Evolutionary conservation across 2,888 invertebrate genomes (phyloP).

Genomic region (Ochropleura plecta): DNA sequence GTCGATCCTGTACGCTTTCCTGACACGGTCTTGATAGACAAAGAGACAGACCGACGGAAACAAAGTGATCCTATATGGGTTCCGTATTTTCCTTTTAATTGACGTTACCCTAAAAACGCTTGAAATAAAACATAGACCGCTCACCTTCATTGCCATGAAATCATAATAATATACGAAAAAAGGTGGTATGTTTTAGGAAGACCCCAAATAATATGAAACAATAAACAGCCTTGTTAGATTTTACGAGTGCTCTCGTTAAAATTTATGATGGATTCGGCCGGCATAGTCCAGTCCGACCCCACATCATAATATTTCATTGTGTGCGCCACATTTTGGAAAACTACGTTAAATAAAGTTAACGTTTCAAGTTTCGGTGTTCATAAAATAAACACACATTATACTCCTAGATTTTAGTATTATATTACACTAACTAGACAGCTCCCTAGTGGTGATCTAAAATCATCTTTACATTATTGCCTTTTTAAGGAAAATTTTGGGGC

Average conservation of each 20-base stretch:
- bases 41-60: no score
- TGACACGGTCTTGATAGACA: no score
- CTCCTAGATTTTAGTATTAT: not conserved
- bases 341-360: not conserved
- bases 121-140: not conserved
- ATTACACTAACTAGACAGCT: not conserved
- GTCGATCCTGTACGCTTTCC: no score
- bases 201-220: conserved; percentile 28
- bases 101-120: no score
- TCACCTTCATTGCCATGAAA: not conserved
- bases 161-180: conserved; percentile 1
- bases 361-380: conserved; percentile 9
- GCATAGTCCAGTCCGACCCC: conserved; percentile 11
- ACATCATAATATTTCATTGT: conserved; percentile 30
- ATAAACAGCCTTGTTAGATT: conserved; percentile 74
- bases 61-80: no score
- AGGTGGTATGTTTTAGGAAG: conserved; percentile 5
- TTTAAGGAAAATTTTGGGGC: no score
- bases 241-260: conserved; percentile 65
- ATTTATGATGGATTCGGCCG: conserved; percentile 40
- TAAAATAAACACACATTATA: not conserved
- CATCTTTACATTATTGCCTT: no score
- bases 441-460: no score
- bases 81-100: no score
- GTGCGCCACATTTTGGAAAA: conserved; percentile 9